Conservation (phyloP, 2,797 vertebrate species). For the Lithobates pipiens region DNA sequence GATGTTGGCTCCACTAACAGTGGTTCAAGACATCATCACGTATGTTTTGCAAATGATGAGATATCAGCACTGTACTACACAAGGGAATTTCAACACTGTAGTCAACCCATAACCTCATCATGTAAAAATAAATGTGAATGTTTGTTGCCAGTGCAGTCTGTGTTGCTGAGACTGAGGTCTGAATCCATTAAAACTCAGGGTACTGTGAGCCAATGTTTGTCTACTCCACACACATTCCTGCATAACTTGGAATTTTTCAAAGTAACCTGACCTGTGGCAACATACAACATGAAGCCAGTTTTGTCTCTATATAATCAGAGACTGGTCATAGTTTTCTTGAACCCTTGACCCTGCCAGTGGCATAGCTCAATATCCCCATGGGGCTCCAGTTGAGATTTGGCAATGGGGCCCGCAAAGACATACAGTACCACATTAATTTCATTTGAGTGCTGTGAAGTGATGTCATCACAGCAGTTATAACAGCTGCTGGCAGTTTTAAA, state of each 20-base stretch:
- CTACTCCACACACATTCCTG: background rate
- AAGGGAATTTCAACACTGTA: slow-evolving; percentile 1
- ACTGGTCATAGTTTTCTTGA: background rate
- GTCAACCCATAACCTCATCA: background rate
- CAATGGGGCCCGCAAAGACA: background rate
- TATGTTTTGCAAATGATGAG: background rate
- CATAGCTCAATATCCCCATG: background rate
- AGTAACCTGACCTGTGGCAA: background rate
- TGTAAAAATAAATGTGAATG: background rate
- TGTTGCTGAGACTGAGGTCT: background rate
- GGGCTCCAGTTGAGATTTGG: background rate
- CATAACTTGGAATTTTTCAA: background rate
- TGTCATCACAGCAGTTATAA: background rate
- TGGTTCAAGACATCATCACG: background rate
- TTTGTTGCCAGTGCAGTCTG: background rate
- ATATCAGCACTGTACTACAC: background rate
- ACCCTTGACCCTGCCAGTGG: background rate
- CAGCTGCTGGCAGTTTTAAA: background rate
- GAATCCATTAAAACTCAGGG: background rate
- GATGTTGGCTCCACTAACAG: background rate
- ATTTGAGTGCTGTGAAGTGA: background rate
- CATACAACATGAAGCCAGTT: background rate
- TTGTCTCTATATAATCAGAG: background rate
- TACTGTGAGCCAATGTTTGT: background rate
- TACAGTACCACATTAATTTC: background rate